phyloP scores from a whole-genome alignment of 2,113 vertebrate genomes.

The Nipponia nippon region DNA sequence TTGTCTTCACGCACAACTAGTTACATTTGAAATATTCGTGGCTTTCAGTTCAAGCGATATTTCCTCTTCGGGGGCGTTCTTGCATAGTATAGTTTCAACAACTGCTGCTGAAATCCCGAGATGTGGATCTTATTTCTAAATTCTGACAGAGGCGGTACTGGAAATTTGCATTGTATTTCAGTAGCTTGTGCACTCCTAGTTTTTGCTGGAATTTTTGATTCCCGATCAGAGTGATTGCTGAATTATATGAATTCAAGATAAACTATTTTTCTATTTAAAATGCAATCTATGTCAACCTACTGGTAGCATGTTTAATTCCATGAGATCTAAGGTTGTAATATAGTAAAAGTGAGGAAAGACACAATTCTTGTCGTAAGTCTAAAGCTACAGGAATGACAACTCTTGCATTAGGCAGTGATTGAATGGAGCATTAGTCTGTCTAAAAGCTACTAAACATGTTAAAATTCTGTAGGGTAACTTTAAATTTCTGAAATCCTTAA shows the following conservation, averaged over 20 bases:
- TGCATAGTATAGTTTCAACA: slow-evolving; percentile 52
- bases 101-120: slow-evolving; percentile 37
- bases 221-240: slow-evolving; percentile 5
- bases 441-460: not conserved
- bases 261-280: not conserved
- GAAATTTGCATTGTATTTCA: slow-evolving; percentile 31
- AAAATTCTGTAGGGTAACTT: not conserved
- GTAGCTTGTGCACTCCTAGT: not conserved
- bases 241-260: not conserved
- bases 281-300: not conserved
- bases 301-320: not conserved
- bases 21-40: slow-evolving; percentile 29
- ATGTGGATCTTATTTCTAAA: slow-evolving; percentile 49
- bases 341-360: not conserved
- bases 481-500: not conserved
- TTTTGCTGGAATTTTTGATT: slow-evolving; percentile 37
- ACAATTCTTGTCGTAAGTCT: not conserved
- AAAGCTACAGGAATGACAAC: not conserved
- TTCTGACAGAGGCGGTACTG: slow-evolving; percentile 37
- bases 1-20: not conserved
- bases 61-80: slow-evolving; percentile 60
- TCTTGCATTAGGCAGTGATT: not conserved
- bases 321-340: not conserved
- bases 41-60: slow-evolving; percentile 52
- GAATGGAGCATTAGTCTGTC: not conserved